Conservation (phyloP, 2,113 vertebrate species). For the Hystrix brachyura region DNA sequence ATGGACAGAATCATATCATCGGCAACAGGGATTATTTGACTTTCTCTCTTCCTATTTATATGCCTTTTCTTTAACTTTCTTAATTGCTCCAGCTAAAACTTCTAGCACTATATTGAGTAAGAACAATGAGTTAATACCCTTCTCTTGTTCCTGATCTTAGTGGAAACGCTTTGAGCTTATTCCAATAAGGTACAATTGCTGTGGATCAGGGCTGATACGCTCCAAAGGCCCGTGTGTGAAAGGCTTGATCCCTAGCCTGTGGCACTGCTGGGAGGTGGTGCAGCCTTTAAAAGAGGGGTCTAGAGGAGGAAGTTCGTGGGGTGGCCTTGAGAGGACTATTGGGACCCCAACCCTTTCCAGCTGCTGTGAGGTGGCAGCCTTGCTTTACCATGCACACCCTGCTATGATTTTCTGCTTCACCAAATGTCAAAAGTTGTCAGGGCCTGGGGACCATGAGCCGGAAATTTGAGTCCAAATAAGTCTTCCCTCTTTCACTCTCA, state of each 20-base stretch:
- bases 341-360: neutral
- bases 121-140: neutral
- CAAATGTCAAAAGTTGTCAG: neutral
- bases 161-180: neutral
- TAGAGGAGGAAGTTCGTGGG: neutral
- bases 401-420: neutral
- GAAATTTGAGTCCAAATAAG: neutral
- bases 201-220: neutral
- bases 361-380: neutral
- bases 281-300: neutral
- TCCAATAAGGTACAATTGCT: neutral
- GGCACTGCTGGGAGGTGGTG: neutral
- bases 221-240: neutral
- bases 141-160: neutral
- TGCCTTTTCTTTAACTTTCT: neutral
- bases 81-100: neutral
- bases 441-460: neutral
- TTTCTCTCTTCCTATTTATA: neutral
- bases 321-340: neutral
- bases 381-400: neutral
- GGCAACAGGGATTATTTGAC: neutral
- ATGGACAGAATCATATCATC: neutral
- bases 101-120: neutral
- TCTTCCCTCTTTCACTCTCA: neutral
- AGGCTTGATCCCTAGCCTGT: neutral